These are phyloP conservation scores for Andrena flavipes DNA, from an alignment of 2,888 invertebrate genomes.

Conservation along the genomic window DNA sequence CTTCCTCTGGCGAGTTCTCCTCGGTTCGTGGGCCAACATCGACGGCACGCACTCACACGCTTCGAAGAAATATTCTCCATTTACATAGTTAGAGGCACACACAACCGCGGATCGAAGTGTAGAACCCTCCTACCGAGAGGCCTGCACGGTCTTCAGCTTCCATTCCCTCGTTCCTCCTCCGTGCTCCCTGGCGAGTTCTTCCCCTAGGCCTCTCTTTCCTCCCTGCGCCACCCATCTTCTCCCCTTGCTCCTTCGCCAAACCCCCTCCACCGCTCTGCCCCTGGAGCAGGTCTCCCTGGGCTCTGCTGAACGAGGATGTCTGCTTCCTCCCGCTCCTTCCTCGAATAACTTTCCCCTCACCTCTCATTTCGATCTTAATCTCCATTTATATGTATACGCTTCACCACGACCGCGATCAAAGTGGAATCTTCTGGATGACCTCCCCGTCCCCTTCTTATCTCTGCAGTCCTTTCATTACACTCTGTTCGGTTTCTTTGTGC, in stretches of 20 bases:
- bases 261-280: background rate
- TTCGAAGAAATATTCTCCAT: slow-evolving; percentile 73
- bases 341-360: slow-evolving; percentile 11
- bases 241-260: slow-evolving; percentile 11
- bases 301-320: slow-evolving; percentile 20
- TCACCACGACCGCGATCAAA: slow-evolving; percentile 19
- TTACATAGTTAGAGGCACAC: slow-evolving; percentile 75
- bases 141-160: slow-evolving; percentile 13
- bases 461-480: slow-evolving; percentile 30
- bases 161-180: slow-evolving; percentile 20
- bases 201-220: slow-evolving; percentile 18
- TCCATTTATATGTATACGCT: slow-evolving; percentile 36
- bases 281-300: slow-evolving; percentile 18
- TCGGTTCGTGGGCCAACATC: slow-evolving; percentile 17
- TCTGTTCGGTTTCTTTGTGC: slow-evolving; percentile 6
- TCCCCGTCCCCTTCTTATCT: slow-evolving; percentile 13
- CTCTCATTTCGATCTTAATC: slow-evolving; percentile 50
- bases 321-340: slow-evolving; percentile 2
- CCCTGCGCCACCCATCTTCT: background rate
- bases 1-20: background rate
- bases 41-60: slow-evolving; percentile 45
- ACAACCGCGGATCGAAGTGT: slow-evolving; percentile 53
- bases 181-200: background rate
- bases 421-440: slow-evolving; percentile 12
- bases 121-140: slow-evolving; percentile 54